phyloP scores from a whole-genome alignment of 2,888 invertebrate genomes.

The Campoletis raptor region DNA sequence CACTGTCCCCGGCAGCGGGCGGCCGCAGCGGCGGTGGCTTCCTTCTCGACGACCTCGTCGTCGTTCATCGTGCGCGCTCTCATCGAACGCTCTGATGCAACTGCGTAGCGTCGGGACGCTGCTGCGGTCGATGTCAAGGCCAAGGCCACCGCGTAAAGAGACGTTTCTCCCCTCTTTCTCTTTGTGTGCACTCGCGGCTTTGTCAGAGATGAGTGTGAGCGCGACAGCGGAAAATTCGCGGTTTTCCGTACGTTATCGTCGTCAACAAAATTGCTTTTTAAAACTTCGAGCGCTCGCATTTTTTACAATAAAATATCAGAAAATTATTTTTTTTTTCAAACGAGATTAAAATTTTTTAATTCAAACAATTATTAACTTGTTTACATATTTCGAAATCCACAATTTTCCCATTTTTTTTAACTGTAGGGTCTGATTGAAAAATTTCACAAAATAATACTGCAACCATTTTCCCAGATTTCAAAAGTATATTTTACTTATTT shows the following conservation, averaged over 20 bases:
- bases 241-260: constrained; percentile 47
- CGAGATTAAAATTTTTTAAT: too few relatives aligned
- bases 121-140: constrained; percentile 83
- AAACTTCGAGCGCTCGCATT: not conserved
- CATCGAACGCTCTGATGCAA: constrained; percentile 81
- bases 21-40: constrained; percentile 22
- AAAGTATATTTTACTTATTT: not conserved
- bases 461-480: not conserved
- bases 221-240: constrained; percentile 61
- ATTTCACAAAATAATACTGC: not conserved
- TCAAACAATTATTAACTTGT: not conserved
- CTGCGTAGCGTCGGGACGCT: constrained; percentile 83
- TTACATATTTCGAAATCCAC: not conserved
- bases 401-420: not conserved
- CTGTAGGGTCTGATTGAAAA: too few relatives aligned
- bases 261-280: not conserved
- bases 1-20: constrained; percentile 45
- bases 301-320: not conserved
- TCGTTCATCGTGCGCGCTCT: constrained; percentile 52
- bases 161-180: constrained; percentile 42
- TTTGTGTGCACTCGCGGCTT: constrained; percentile 62
- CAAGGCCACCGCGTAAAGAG: constrained; percentile 76
- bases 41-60: constrained; percentile 48
- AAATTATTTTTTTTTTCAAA: not conserved
- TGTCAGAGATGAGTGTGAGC: constrained; percentile 65